Base-by-base conservation (phyloP, 2,888 invertebrate genomes). In the Lamproptera curius region DNA sequence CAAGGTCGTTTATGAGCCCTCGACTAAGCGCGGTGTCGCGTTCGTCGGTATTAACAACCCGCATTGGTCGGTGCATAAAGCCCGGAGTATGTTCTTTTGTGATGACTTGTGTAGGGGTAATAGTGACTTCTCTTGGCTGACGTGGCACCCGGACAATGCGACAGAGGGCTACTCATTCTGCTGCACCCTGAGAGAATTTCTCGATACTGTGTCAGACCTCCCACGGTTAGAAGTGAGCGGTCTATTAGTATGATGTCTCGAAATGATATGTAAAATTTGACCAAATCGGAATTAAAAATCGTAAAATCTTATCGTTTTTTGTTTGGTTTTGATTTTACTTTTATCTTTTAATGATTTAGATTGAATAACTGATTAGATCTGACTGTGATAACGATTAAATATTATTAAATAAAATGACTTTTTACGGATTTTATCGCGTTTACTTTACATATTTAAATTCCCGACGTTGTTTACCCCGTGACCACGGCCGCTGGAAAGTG, bases 41-140 rank as follows among this genome's bases (percentile, higher is more conserved):
- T 89, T 91, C 58, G 61, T 93, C 10, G 91, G 91, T 0, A 83
- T 91, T 4, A 93, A 93, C 61, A 91, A 92, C 66, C 92, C 92
- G 0, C 88, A 89, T 59, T 76, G 76, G 16, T 63, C 67, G 0
- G 8, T 16, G 1, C 28, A 11, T 2, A 80, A 85, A 54, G 80
- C 76, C 0, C 57, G 46, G 2, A 54, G 64, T 0, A 46, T 81
- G 57, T 73, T 76, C 46, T 88, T 91, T 42, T 91, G 91, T 54
- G 38, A 68, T 0, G 88, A 91, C 54, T 41, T 79, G 15, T 88
- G 87, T 53, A 75, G 87, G 46, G 62, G 88, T 1, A 90, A 89
- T 51, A 53, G 59, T 0, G 67, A 87, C 41, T 84, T 91, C 35
- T 65, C 74, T 2, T 92, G 92, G 92, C 61, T 92, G 16, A 68